Evolutionary conservation across 1,140 invertebrate species (phyloP).

Genomic region (Sitophilus oryzae): DNA sequence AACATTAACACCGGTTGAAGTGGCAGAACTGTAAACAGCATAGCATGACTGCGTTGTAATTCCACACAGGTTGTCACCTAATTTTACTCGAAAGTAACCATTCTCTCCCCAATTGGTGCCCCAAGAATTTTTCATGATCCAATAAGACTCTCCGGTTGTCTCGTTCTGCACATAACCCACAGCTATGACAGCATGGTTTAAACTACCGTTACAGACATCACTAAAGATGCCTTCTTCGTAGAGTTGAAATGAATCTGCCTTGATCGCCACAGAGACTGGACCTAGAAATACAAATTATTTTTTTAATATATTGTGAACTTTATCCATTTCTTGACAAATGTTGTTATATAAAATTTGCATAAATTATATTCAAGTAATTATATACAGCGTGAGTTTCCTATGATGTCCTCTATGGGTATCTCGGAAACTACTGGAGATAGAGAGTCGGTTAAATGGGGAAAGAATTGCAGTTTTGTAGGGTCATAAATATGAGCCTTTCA

Average conservation of each 20-base stretch:
- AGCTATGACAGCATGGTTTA: constrained; percentile 25
- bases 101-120: constrained; percentile 23
- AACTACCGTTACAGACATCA: constrained; percentile 1
- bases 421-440: no score
- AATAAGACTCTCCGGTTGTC: constrained; percentile 8
- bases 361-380: no score
- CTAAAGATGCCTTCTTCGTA: constrained; percentile 19
- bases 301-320: no score
- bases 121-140: constrained; percentile 30
- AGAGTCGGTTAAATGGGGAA: no score
- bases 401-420: no score
- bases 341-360: constrained; percentile 9
- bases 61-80: not conserved
- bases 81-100: constrained; percentile 12
- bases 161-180: constrained; percentile 21
- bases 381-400: no score
- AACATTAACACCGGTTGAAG: no score
- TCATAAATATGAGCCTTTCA: no score
- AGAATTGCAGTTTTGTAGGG: no score
- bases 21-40: not conserved
- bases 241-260: constrained; percentile 55
- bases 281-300: constrained; percentile 54
- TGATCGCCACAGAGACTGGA: constrained; percentile 81
- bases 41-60: not conserved
- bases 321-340: no score